Evolutionary conservation across 2,797 vertebrate species (phyloP).

Genomic region (Setipinna tenuifilis): DNA sequence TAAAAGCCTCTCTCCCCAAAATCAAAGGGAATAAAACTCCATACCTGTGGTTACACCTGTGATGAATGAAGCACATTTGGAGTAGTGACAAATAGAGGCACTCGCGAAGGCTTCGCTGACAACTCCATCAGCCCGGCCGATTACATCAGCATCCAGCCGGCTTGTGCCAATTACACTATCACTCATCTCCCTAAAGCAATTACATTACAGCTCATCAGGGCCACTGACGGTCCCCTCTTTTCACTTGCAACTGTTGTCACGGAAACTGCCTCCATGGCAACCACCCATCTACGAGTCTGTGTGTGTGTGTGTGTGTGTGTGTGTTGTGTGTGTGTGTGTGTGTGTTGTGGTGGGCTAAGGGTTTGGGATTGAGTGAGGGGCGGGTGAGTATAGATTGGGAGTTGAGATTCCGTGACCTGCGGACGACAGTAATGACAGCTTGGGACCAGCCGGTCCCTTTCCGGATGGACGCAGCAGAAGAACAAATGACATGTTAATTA

Average conservation of each 20-base stretch:
- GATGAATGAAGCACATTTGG: slow-evolving; percentile 46
- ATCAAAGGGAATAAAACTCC: background rate
- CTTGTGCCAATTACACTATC: slow-evolving; percentile 45
- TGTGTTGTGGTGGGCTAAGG: background rate
- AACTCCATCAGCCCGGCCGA: slow-evolving; percentile 53
- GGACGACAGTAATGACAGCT: background rate
- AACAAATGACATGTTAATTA: slow-evolving; percentile 19
- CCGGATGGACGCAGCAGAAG: background rate
- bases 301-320: background rate
- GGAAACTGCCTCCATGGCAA: slow-evolving; percentile 11
- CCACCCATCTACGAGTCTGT: background rate
- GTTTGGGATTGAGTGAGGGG: background rate
- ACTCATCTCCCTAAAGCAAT: slow-evolving; percentile 49
- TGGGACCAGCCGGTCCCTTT: background rate
- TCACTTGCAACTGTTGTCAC: slow-evolving; percentile 11
- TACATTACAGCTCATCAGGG: slow-evolving; percentile 37
- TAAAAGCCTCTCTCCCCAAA: background rate
- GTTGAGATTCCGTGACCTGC: slow-evolving; percentile 9
- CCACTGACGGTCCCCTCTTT: background rate
- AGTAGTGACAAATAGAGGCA: slow-evolving; percentile 33
- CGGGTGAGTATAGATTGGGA: background rate
- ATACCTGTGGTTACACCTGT: slow-evolving; percentile 40
- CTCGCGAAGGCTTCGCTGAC: slow-evolving; percentile 45
- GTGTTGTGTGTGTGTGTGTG: background rate
- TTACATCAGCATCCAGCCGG: slow-evolving; percentile 50